Evolutionary conservation across 1,140 invertebrate species (phyloP).

Genomic region (Acromyrmex charruanus): DNA sequence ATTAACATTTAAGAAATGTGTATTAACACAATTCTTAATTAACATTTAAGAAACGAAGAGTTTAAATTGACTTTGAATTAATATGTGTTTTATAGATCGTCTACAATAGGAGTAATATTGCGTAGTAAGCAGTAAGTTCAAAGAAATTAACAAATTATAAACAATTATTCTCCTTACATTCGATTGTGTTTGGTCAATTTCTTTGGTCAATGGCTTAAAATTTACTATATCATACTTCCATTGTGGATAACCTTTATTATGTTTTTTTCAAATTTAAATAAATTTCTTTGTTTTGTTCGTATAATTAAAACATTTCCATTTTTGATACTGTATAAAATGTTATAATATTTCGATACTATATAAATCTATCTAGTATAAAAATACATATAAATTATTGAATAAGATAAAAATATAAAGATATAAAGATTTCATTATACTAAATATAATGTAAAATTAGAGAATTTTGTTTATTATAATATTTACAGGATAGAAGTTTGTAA

Average conservation of each 20-base stretch:
- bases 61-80: background rate
- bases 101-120: too few species aligned
- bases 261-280: background rate
- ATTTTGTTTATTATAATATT: background rate
- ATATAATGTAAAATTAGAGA: slow-evolving; percentile 16
- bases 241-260: background rate
- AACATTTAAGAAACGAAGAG: background rate
- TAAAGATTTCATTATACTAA: background rate
- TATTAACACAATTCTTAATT: slow-evolving; percentile 7
- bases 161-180: too few species aligned
- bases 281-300: background rate
- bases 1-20: background rate
- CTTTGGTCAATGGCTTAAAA: too few species aligned
- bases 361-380: background rate
- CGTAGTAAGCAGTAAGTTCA: too few species aligned
- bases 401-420: background rate
- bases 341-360: background rate
- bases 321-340: background rate
- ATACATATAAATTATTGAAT: background rate
- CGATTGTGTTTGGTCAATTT: too few species aligned
- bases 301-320: background rate
- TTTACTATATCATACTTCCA: background rate
- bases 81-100: too few species aligned
- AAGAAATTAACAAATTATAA: too few species aligned
- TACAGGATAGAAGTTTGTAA: background rate